Conservation (phyloP, 1,140 invertebrate genomes). For the Drosophila micromelanica region DNA sequence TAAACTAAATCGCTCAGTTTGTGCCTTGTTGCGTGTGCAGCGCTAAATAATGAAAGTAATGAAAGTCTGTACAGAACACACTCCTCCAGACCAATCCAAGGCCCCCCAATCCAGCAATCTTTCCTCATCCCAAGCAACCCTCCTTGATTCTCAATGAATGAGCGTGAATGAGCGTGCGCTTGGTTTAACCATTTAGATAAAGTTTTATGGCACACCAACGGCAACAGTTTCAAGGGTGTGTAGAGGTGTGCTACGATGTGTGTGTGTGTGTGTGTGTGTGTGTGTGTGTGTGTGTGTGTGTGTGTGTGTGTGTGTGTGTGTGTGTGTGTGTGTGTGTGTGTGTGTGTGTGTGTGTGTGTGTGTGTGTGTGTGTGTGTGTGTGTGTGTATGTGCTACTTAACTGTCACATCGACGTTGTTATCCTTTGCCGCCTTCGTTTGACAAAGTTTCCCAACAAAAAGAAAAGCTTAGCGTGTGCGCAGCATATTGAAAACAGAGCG, state of each 20-base stretch:
- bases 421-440: conserved; percentile 61
- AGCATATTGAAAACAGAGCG: conserved; percentile 62
- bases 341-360: too few species aligned
- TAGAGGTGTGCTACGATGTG: not conserved
- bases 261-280: conserved; percentile 6
- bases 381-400: conserved; percentile 28
- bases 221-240: conserved; percentile 38
- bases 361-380: too few species aligned
- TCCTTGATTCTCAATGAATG: conserved; percentile 35
- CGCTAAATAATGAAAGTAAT: conserved; percentile 55
- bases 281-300: too few species aligned
- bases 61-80: conserved; percentile 29
- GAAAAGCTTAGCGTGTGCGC: conserved; percentile 57
- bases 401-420: conserved; percentile 48
- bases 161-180: conserved; percentile 57
- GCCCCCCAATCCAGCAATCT: not conserved
- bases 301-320: too few species aligned
- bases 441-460: conserved; percentile 63
- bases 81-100: not conserved
- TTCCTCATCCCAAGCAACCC: not conserved
- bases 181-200: conserved; percentile 77
- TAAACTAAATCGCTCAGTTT: conserved; percentile 59
- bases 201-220: conserved; percentile 75
- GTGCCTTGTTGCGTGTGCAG: conserved; percentile 39
- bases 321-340: too few species aligned